Percentiles rank a stretch among this genome's conserved stretches.
Conservation (phyloP, 92 coral and sea anemone species). For the Bergia sp. region DNA sequence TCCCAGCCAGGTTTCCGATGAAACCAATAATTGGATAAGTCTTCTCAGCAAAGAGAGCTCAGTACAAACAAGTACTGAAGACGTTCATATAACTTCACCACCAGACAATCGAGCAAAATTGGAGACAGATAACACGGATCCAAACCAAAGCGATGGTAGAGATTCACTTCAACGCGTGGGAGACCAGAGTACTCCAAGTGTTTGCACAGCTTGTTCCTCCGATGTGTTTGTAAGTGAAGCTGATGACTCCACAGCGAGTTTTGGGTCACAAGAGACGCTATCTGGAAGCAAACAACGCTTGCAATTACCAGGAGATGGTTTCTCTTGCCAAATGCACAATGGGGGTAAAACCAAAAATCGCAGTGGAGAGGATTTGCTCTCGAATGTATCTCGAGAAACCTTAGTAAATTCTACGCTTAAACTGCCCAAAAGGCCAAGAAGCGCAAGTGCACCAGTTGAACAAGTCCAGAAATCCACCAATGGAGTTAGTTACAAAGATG, state of each 20-base stretch:
- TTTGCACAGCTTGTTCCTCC: slow-evolving; percentile 26
- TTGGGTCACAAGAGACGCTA: slow-evolving; percentile 16
- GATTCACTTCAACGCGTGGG: not conserved
- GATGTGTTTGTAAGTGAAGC: slow-evolving; percentile 10
- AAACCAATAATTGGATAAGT: not conserved
- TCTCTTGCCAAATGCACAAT: not conserved
- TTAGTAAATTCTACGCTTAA: not conserved
- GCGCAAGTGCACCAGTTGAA: not conserved
- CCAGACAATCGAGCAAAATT: not conserved
- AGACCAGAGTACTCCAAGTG: slow-evolving; percentile 18
- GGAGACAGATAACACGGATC: not conserved
- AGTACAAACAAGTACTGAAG: slow-evolving; percentile 28
- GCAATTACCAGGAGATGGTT: not conserved
- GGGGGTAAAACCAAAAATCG: not conserved
- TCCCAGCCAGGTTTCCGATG: not conserved
- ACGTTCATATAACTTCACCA: not conserved
- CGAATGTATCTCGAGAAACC: not conserved
- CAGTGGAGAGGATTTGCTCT: not conserved
- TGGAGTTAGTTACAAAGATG: not conserved
- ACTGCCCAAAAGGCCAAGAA: not conserved
- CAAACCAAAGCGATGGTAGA: not conserved
- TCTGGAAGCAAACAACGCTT: not conserved
- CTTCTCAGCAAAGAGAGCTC: slow-evolving; percentile 20
- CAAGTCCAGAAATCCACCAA: not conserved
- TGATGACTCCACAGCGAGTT: slow-evolving; percentile 3